These are phyloP conservation scores for Drosophila subsilvestris DNA, from an alignment of 2,888 invertebrate species.

Conservation along the genomic window DNA sequence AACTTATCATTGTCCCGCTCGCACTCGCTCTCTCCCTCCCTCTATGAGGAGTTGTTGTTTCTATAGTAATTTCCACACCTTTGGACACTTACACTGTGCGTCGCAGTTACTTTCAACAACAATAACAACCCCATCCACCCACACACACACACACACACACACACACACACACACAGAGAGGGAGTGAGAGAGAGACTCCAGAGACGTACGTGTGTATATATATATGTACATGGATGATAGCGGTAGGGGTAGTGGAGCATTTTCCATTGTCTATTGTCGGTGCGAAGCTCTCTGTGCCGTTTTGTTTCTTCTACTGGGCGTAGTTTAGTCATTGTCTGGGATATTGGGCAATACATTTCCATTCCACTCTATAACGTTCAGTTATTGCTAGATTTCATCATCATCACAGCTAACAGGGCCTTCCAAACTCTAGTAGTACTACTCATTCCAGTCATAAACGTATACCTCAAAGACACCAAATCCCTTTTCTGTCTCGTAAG, in stretches of 20 bases:
- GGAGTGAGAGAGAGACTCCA: conserved; percentile 5
- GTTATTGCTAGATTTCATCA: conserved; percentile 45
- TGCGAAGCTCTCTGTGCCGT: conserved; percentile 14
- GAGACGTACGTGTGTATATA: neutral
- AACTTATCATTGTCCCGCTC: conserved; percentile 30
- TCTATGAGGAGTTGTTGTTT: conserved; percentile 23
- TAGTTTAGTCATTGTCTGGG: conserved; percentile 34
- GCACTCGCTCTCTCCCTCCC: neutral
- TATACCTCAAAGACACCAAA: too few species aligned
- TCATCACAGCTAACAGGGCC: conserved; percentile 1
- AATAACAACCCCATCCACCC: conserved; percentile 27
- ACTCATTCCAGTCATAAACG: conserved; percentile 30
- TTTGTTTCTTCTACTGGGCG: conserved; percentile 44
- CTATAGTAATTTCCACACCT: conserved; percentile 53
- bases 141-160: neutral
- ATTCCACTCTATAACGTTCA: conserved; percentile 4
- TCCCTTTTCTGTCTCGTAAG: neutral
- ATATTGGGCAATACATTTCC: conserved; percentile 36
- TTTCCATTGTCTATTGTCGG: conserved; percentile 63
- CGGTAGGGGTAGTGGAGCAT: conserved; percentile 11
- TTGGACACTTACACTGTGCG: conserved; percentile 25
- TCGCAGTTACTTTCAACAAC: conserved; percentile 36
- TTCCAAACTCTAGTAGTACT: too few species aligned
- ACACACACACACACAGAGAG: conserved; percentile 3
- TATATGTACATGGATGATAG: conserved; percentile 28